These are phyloP conservation scores for Ciona savignyi DNA, from an alignment of 23 tunicate genomes.

Conservation along the genomic window DNA sequence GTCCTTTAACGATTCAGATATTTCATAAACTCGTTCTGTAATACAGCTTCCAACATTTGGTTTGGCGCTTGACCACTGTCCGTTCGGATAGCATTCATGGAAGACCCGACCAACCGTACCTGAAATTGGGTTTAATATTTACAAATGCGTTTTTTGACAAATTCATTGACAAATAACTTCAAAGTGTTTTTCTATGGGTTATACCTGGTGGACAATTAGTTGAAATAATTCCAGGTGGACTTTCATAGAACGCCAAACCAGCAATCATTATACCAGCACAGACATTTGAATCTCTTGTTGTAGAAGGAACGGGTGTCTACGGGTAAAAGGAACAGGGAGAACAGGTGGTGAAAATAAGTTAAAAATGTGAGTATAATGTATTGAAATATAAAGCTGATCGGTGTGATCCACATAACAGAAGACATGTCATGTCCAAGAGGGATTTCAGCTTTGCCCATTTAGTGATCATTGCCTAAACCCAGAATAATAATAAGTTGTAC, in stretches of 20 bases:
- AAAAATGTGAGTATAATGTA: too few species aligned
- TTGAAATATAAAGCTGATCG: too few species aligned
- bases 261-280: background rate
- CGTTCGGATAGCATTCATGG: background rate
- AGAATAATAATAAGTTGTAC: too few species aligned
- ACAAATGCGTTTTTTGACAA: background rate
- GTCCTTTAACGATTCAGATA: background rate
- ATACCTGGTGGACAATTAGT: background rate
- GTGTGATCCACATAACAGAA: too few species aligned
- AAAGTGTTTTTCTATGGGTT: background rate
- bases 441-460: too few species aligned
- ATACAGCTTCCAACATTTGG: conserved; percentile 3
- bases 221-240: background rate
- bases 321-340: too few species aligned
- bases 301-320: too few species aligned
- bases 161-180: background rate
- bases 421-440: too few species aligned
- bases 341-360: too few species aligned
- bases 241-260: background rate
- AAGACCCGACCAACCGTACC: background rate
- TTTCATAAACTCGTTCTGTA: background rate
- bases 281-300: too few species aligned
- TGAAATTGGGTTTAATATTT: background rate
- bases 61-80: background rate
- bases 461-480: too few species aligned